Conservation (phyloP, 2,888 invertebrate species). For the Chrysolina oricalcia region DNA sequence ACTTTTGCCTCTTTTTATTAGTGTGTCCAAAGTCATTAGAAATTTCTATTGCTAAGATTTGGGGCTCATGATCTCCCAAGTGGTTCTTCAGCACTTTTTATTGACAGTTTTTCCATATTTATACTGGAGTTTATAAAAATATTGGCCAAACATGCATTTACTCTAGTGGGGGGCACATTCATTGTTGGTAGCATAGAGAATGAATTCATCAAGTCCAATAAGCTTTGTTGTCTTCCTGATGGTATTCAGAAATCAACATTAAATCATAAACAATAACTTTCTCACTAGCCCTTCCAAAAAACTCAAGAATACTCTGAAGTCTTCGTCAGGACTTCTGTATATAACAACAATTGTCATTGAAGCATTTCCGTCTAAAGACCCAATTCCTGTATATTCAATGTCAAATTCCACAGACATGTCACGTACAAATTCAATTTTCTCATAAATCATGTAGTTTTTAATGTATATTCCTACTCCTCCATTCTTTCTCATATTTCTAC, state of each 20-base stretch:
- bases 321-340: neutral
- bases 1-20: neutral
- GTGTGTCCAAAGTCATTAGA: too few species aligned
- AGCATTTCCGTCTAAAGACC: too few species aligned
- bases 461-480: too few species aligned
- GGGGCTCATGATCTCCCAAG: slow-evolving; percentile 21
- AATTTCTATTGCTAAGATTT: slow-evolving; percentile 19
- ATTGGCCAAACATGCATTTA: slow-evolving; percentile 23
- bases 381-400: too few species aligned
- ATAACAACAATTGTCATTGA: too few species aligned
- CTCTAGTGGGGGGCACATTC: slow-evolving; percentile 5
- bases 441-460: too few species aligned
- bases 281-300: neutral
- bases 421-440: too few species aligned
- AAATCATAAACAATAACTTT: neutral
- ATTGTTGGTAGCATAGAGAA: slow-evolving; percentile 23
- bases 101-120: slow-evolving; percentile 7
- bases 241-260: slow-evolving; percentile 21
- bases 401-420: too few species aligned
- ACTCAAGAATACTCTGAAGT: slow-evolving; percentile 12
- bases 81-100: slow-evolving; percentile 3
- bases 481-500: too few species aligned
- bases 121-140: slow-evolving; percentile 8
- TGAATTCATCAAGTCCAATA: slow-evolving; percentile 16
- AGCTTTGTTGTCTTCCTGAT: too few species aligned